Evolutionary conservation across 2,888 invertebrate species (phyloP).

Genomic region (Andrena bicolor): DNA sequence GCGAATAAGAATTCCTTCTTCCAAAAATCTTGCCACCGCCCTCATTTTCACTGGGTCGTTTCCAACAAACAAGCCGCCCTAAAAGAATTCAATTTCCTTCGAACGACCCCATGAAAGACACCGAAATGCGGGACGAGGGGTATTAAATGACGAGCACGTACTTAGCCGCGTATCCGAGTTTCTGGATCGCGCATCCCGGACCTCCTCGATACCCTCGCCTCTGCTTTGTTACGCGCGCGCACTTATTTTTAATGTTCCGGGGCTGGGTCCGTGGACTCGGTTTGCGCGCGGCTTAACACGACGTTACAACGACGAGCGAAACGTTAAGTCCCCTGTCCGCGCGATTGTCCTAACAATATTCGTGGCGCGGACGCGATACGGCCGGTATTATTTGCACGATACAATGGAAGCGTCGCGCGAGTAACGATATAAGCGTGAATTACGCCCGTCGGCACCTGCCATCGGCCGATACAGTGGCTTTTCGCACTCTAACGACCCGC

Average conservation of each 20-base stretch:
- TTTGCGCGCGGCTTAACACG: slow-evolving; percentile 27
- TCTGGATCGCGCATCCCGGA: not conserved
- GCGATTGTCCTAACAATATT: slow-evolving; percentile 65
- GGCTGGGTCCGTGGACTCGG: slow-evolving; percentile 18
- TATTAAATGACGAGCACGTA: not conserved
- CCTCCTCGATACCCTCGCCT: not conserved
- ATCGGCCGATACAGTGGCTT: slow-evolving; percentile 56
- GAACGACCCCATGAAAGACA: not conserved
- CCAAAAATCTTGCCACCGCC: too few species aligned
- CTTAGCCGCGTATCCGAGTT: not conserved
- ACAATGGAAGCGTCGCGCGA: slow-evolving; percentile 59
- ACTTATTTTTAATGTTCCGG: slow-evolving; percentile 25
- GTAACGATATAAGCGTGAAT: slow-evolving; percentile 64
- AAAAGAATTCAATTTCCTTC: not conserved
- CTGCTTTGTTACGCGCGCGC: slow-evolving; percentile 4
- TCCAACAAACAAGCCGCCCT: too few species aligned
- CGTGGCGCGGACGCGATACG: slow-evolving; percentile 58
- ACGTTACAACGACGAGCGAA: slow-evolving; percentile 66
- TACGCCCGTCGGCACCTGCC: slow-evolving; percentile 53
- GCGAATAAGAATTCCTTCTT: too few species aligned
- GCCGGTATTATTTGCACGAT: slow-evolving; percentile 55
- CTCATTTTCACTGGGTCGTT: too few species aligned
- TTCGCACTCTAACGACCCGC: slow-evolving; percentile 50
- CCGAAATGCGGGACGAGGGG: not conserved
- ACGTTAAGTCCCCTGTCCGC: slow-evolving; percentile 72